Base-by-base conservation (phyloP, 1,140 invertebrate species). In the Drosophila mojavensis region DNA sequence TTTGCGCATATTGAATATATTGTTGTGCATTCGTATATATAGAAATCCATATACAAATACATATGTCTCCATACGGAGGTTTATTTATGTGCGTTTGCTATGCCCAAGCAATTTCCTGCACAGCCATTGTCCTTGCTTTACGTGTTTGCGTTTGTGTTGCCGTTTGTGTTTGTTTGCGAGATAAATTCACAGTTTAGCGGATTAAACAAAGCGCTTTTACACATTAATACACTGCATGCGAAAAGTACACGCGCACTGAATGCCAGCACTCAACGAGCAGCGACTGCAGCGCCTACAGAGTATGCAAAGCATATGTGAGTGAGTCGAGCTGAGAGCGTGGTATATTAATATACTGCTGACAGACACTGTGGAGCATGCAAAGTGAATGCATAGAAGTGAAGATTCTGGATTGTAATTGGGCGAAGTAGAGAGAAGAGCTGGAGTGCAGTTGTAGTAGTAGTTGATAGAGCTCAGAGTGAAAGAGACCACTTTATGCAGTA, bases 161-260 rank as follows among this genome's bases (percentile, higher is more conserved):
- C 65, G 33, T 30, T 30, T 30, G 24, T 68, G 33, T 30, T 30
- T 30, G 28, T 68, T 7, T 33, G 66, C 75, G 61, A 20, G 62
- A 39, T 74, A 79, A 79, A 69, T 62, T 39, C 65, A 20, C 41
- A 75, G 84, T 67, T 88, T 88, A 83, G 83, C 72, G 82, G 83
- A 86, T 88, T 86, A 88, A 86, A 86, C 71, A 82, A 88, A 86
- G 82, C 79, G 62, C 11, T 65, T 45, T 79, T 79, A 75, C 79
- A 70, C 73, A 88, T 82, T 78, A 74, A 64, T 64, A 69, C 39
- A 45, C 47, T 60, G 66, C 58, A 28, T 62, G 58, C 65, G 30
- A 53, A 67, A 67, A 39, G 36, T 39, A 55, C 67, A 74, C 61
- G 71, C 55, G 50, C 36, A n/a, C 15, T 45, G 68, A 45, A 65